Evolutionary conservation across 2,888 invertebrate genomes (phyloP).

Genomic region (Microchrysa polita): DNA sequence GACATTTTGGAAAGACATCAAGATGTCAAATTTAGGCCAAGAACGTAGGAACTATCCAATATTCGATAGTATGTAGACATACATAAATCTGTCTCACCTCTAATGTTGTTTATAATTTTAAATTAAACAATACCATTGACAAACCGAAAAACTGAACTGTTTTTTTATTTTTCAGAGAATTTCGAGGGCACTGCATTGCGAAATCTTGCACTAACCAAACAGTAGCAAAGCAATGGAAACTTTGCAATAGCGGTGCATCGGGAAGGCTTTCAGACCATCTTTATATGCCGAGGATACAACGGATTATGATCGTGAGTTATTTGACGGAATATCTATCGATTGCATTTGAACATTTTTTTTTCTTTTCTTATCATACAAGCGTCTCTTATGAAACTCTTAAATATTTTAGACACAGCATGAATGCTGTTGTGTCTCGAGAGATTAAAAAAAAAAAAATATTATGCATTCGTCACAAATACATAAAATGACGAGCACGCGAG

Average conservation of each 20-base stretch:
- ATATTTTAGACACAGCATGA: not conserved
- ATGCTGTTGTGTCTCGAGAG: not conserved
- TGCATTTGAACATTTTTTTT: too few species aligned
- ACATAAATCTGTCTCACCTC: not conserved
- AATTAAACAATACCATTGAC: conserved; percentile 12
- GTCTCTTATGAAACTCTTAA: not conserved
- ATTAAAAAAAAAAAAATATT: not conserved
- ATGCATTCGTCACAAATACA: conserved; percentile 3
- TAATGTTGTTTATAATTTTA: not conserved
- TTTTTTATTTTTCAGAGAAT: not conserved
- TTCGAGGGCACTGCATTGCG: conserved; percentile 24
- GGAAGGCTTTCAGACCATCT: conserved; percentile 28
- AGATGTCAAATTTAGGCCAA: conserved; percentile 14
- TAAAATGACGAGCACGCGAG: conserved; percentile 10
- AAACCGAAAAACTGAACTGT: not conserved
- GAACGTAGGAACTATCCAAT: conserved; percentile 29
- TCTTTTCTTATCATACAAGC: too few species aligned
- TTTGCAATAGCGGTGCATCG: not conserved
- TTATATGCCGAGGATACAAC: not conserved
- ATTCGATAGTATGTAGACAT: not conserved
- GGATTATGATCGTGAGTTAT: conserved; percentile 4
- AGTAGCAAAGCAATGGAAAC: not conserved
- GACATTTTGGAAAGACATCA: not conserved
- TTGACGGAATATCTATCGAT: not conserved
- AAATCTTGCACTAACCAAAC: not conserved